Evolutionary conservation across 2,797 vertebrate species (phyloP).

Genomic region (Tokudaia tokunoshimensis): DNA sequence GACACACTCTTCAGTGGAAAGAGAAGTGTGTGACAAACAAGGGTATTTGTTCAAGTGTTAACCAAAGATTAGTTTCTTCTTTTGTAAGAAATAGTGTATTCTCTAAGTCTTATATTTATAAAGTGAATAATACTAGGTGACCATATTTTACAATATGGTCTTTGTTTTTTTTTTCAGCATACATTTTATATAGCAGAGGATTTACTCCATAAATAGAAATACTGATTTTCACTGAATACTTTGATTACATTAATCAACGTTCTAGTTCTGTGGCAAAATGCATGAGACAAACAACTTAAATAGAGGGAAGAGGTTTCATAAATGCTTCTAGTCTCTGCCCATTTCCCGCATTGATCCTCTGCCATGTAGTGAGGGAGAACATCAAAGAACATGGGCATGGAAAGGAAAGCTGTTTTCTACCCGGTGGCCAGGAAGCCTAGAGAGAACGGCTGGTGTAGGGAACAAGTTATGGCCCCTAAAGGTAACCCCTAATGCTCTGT

Average conservation of each 20-base stretch:
- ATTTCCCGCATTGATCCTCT: neutral
- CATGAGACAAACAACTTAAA: neutral
- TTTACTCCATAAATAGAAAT: neutral
- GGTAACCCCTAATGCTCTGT: too few relatives aligned
- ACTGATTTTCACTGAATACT: conserved; percentile 25
- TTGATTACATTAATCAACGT: neutral
- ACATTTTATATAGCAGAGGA: conserved; percentile 9
- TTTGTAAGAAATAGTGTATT: conserved; percentile 42
- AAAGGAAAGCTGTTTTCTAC: neutral
- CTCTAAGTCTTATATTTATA: neutral
- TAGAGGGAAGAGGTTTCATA: neutral
- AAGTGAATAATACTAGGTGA: neutral
- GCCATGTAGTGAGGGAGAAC: neutral
- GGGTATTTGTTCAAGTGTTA: neutral
- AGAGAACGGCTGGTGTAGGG: neutral
- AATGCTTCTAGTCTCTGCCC: neutral
- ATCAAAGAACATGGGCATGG: neutral
- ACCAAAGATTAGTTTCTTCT: neutral
- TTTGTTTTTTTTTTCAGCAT: neutral
- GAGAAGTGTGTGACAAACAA: neutral
- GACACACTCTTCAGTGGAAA: neutral
- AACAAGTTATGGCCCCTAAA: neutral
- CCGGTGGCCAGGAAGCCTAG: neutral
- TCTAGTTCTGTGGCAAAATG: neutral
- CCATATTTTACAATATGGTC: neutral